phyloP scores from a whole-genome alignment of 2,888 invertebrate genomes.

The Coleophora deauratella region DNA sequence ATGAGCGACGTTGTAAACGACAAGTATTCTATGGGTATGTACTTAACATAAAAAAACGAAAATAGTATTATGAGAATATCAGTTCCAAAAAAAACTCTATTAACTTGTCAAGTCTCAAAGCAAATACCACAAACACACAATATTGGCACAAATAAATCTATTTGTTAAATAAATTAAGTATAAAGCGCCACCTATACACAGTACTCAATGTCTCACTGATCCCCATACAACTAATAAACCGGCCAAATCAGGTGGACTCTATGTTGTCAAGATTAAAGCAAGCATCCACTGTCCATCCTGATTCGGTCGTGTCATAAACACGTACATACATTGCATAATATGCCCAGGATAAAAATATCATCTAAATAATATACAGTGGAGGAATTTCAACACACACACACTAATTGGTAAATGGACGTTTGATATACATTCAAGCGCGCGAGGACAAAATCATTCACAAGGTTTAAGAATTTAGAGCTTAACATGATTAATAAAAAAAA shows the following conservation, averaged over 20 bases:
- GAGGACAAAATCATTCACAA: conserved; percentile 18
- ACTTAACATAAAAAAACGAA: too few species aligned
- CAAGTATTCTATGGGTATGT: too few species aligned
- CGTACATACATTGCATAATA: conserved; percentile 41
- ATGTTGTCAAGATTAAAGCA: conserved; percentile 5
- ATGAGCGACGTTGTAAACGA: too few species aligned
- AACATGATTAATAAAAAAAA: too few species aligned
- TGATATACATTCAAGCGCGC: conserved; percentile 31
- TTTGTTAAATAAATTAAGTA: conserved; percentile 6
- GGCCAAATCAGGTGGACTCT: conserved; percentile 7
- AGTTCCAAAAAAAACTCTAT: background rate
- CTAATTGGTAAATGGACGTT: conserved; percentile 63
- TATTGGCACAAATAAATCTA: conserved; percentile 15
- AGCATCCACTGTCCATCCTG: conserved; percentile 10
- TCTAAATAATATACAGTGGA: conserved; percentile 65
- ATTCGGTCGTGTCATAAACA: conserved; percentile 16
- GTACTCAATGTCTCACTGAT: conserved; percentile 36
- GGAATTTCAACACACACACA: conserved; percentile 40
- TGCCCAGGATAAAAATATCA: conserved; percentile 40
- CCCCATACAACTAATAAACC: conserved; percentile 15
- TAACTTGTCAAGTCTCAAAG: conserved; percentile 3
- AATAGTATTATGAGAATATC: background rate
- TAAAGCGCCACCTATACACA: conserved; percentile 19
- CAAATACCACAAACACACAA: conserved; percentile 4
- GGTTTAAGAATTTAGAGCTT: too few species aligned